phyloP scores from a whole-genome alignment of 2,113 vertebrate species.

The Trogon surrucura region DNA sequence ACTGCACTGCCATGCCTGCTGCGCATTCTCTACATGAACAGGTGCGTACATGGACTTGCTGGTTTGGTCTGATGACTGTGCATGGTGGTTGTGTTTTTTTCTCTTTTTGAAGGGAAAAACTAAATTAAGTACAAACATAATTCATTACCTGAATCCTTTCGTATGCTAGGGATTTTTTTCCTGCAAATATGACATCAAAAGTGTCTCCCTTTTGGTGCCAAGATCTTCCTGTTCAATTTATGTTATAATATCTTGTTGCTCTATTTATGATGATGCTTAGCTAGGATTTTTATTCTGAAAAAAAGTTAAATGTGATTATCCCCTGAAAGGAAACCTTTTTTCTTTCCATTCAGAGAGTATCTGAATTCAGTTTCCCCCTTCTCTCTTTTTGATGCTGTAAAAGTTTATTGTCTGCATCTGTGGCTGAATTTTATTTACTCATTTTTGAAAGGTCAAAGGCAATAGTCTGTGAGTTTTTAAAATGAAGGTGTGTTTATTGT shows the following conservation, averaged over 20 bases:
- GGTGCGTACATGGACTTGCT: not conserved
- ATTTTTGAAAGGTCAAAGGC: not conserved
- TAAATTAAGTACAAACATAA: not conserved
- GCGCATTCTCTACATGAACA: not conserved
- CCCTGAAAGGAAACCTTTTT: not conserved
- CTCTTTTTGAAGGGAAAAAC: not conserved
- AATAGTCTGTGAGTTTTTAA: not conserved
- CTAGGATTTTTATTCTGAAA: not conserved
- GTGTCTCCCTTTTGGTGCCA: not conserved
- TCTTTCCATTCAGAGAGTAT: not conserved
- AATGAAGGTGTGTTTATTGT: not conserved
- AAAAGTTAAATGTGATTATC: not conserved
- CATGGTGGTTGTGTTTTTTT: not conserved
- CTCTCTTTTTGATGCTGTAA: not conserved
- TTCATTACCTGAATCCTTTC: not conserved
- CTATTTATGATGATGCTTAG: not conserved
- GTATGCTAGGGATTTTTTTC: not conserved
- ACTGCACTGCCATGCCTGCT: not conserved
- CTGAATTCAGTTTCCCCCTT: not conserved
- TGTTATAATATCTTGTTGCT: not conserved
- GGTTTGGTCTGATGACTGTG: not conserved
- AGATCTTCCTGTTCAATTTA: not conserved
- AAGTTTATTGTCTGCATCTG: not conserved
- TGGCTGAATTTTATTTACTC: not conserved
- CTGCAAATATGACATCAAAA: not conserved